phyloP scores from a whole-genome alignment of 1,140 invertebrate species.

The Drosophila nasuta region DNA sequence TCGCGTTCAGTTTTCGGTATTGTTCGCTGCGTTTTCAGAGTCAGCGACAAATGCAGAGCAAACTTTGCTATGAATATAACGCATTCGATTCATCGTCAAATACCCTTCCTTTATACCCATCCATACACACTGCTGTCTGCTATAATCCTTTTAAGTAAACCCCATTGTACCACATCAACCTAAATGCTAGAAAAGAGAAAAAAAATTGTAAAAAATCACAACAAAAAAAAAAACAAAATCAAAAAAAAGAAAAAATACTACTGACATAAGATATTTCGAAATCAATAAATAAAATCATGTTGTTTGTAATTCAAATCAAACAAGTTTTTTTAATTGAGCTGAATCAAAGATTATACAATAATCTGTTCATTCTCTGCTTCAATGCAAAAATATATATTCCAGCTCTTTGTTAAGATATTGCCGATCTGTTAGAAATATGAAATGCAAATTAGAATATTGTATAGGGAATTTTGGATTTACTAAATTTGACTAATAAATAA shows the following conservation, averaged over 20 bases:
- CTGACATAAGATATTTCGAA: constrained; percentile 26
- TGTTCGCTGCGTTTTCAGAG: constrained; percentile 3
- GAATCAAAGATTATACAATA: background rate
- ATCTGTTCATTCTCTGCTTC: no score
- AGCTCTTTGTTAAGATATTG: no score
- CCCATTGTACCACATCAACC: background rate
- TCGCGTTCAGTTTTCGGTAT: constrained; percentile 27
- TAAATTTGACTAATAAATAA: no score
- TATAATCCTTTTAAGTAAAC: constrained; percentile 10
- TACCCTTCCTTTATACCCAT: background rate
- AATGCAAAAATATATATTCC: no score
- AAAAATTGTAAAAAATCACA: constrained; percentile 9
- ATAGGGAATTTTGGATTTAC: no score
- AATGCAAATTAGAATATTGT: no score
- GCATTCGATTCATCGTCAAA: background rate
- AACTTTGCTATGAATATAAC: constrained; percentile 22
- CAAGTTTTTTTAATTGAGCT: background rate
- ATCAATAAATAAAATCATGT: constrained; percentile 35
- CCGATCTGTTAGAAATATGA: no score
- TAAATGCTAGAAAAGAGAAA: constrained; percentile 6
- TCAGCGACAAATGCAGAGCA: background rate
- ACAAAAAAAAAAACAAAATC: background rate
- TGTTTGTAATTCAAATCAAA: constrained; percentile 43
- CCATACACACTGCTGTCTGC: background rate
- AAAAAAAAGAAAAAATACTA: constrained; percentile 9